Conservation (phyloP, 2,113 vertebrate species). For the Nematolebias whitei region DNA sequence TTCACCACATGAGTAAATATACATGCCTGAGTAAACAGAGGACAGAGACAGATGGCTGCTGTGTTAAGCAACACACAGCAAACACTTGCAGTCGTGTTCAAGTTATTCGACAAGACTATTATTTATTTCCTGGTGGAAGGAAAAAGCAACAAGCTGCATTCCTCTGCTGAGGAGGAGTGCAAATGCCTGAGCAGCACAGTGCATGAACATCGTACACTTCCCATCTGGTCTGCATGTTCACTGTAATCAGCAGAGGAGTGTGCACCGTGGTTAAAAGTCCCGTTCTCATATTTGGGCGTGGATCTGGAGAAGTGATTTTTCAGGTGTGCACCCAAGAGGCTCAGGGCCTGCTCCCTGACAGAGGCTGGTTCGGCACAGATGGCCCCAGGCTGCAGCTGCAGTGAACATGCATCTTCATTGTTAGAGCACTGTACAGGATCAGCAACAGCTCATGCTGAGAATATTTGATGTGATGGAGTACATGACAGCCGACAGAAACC, state of each 20-base stretch:
- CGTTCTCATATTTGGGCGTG: constrained; percentile 61
- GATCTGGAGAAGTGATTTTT: constrained; percentile 58
- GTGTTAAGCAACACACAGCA: constrained; percentile 21
- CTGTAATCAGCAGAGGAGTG: constrained; percentile 63
- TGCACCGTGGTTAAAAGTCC: constrained; percentile 34
- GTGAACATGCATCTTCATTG: neutral
- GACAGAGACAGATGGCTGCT: neutral
- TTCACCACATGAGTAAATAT: constrained; percentile 1
- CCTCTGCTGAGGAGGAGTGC: constrained; percentile 18
- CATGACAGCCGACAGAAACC: neutral
- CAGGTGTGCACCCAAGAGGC: constrained; percentile 32
- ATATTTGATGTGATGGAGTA: constrained; percentile 1
- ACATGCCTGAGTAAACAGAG: neutral
- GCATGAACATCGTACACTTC: constrained; percentile 28
- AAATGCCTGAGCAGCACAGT: constrained; percentile 13
- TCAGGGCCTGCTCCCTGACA: constrained; percentile 9
- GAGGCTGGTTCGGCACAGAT: constrained; percentile 31
- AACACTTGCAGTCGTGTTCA: neutral
- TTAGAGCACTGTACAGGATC: neutral
- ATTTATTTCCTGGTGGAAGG: constrained; percentile 54
- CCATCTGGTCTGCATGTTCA: constrained; percentile 63
- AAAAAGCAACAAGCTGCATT: constrained; percentile 33
- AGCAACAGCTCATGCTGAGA: neutral
- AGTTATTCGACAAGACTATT: constrained; percentile 26
- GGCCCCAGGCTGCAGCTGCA: constrained; percentile 20